Evolutionary conservation across 2,797 vertebrate species (phyloP), one percentile per base, ranked within the genome.

Genomic region (Enteromius paludinosus): DNA sequence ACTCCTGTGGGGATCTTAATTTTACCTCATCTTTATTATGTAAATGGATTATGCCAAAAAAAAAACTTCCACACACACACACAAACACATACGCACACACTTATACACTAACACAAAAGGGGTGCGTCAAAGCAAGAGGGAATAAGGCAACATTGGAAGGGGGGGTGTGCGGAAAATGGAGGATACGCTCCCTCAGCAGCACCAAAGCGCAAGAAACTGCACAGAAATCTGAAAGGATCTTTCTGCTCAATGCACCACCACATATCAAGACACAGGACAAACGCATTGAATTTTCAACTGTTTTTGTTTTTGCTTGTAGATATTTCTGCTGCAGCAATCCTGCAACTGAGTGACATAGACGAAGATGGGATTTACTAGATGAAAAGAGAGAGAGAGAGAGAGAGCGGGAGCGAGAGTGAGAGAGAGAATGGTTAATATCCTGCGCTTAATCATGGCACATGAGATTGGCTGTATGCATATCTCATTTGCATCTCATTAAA

Each of bases 1-100:
- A 79, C 85, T 86, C 86, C 82, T 86, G 61, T 72, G 85, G 94
- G 94, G 93, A 95, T 95, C 93, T 94, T 95, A 95, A 95, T 95
- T 95, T 95, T 93, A 93, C 92, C 90, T 83, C 89, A 92, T 93
- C 93, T 94, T 94, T 94, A 95, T 95, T 95, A 95, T 95, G 94
- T 93, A 94, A 95, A 95, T 95, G 93, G 92, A 90, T 93, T 93
- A 93, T 20, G 65, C 18, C 90, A 92, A 93, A 93, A 93, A 25
- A 61, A 30, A 94, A 92, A 12, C n/a, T 3, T 14, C 3, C 56
- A 49, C 56, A 77, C 56, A 61, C 52, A 59, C 18, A 41, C 9
- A 68, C 64, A 43, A 11, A 49, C 15, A 17, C 9, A 68, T 11
- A 49, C 1, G 30, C 70, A 52, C 17, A 73, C 9, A 72, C 28